A percentile compares a stretch with the other conserved stretches of the same genome.
Evolutionary conservation across 2,113 vertebrate species (phyloP).

Genomic region (Silurus meridionalis): DNA sequence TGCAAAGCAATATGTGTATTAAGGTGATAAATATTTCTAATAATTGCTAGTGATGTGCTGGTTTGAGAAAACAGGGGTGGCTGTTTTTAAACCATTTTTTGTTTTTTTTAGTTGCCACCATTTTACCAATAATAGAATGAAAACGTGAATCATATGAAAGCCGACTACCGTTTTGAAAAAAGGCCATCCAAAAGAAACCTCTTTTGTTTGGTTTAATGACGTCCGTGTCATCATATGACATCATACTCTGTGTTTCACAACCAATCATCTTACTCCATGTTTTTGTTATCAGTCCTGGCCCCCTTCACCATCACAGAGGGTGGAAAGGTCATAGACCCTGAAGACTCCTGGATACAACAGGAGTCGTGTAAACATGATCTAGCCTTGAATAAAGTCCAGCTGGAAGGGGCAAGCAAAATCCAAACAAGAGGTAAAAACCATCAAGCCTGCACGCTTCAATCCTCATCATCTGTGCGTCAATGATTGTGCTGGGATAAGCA

Average conservation of each 20-base stretch:
- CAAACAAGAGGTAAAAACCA: constrained; percentile 1
- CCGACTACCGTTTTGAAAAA: not conserved
- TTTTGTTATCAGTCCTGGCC: constrained; percentile 43
- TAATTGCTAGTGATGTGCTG: not conserved
- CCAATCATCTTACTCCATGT: constrained; percentile 7
- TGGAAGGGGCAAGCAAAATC: constrained; percentile 43
- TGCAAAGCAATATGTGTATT: too few species aligned
- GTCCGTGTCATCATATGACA: constrained; percentile 16
- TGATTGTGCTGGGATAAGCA: not conserved
- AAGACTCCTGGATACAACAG: constrained; percentile 52
- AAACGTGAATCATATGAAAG: not conserved
- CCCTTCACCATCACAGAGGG: constrained; percentile 35
- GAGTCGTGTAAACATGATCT: constrained; percentile 66
- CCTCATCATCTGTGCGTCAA: not conserved
- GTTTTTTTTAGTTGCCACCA: not conserved
- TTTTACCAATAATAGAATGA: not conserved
- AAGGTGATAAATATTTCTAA: too few species aligned
- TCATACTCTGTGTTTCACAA: constrained; percentile 17
- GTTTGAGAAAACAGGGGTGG: not conserved
- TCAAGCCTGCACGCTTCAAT: not conserved
- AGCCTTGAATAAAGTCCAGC: constrained; percentile 77
- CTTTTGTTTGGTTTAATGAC: constrained; percentile 3
- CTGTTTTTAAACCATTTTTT: not conserved
- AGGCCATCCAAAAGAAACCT: not conserved
- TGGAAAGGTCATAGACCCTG: constrained; percentile 63